These are phyloP conservation scores for Uropetala carovei DNA, from an alignment of 2,888 invertebrate genomes.

Conservation along the genomic window DNA sequence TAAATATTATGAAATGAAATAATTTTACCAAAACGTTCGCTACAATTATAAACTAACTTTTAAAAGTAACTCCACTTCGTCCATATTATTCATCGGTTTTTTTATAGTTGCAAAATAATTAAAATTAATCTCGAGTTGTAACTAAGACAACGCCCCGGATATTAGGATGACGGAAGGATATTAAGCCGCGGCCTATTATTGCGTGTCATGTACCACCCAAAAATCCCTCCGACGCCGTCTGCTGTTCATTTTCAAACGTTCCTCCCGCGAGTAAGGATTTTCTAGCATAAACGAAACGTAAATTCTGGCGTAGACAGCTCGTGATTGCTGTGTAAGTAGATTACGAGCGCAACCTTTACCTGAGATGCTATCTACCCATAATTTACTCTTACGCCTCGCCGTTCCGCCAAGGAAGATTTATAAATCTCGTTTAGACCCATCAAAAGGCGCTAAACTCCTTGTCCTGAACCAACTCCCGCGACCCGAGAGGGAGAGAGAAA, in stretches of 20 bases:
- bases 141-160: not conserved
- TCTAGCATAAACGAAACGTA: not conserved
- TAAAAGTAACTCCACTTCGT: no score
- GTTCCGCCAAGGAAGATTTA: not conserved
- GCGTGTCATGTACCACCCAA: not conserved
- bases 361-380: not conserved
- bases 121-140: no score
- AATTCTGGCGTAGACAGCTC: not conserved
- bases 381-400: not conserved
- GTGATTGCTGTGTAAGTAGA: conserved; percentile 7
- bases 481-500: not conserved
- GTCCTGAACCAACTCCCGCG: not conserved
- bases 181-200: not conserved
- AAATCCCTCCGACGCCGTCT: not conserved
- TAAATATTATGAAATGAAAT: no score
- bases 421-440: conserved; percentile 31
- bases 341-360: conserved; percentile 15
- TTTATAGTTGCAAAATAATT: no score
- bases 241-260: not conserved
- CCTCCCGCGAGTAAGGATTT: not conserved
- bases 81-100: no score
- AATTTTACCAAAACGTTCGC: no score
- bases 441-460: conserved; percentile 21
- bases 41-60: no score
- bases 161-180: not conserved